A percentile compares a stretch with the other conserved stretches of the same genome.
These are phyloP conservation scores for Cataglyphis altisquamis DNA, from an alignment of 2,888 invertebrate genomes.

Conservation along the genomic window DNA sequence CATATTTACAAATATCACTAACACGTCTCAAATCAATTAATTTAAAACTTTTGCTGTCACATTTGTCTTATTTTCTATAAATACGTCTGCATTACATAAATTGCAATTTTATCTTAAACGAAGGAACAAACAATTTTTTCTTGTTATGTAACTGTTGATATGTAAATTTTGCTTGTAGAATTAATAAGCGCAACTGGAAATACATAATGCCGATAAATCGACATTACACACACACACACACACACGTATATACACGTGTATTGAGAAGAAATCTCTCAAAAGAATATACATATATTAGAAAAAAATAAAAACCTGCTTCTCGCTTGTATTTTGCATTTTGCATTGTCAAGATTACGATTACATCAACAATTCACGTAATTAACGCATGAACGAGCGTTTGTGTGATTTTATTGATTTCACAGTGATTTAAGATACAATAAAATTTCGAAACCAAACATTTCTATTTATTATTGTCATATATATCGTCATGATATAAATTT, in stretches of 20 bases:
- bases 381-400: conserved; percentile 24
- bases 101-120: neutral
- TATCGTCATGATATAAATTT: neutral
- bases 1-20: neutral
- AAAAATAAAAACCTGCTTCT: conserved; percentile 10
- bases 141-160: neutral
- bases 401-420: conserved; percentile 51
- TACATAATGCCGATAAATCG: neutral
- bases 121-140: neutral
- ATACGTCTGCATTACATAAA: neutral
- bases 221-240: neutral
- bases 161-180: neutral
- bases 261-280: neutral
- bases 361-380: conserved; percentile 38
- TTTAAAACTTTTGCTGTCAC: neutral
- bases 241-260: neutral
- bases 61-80: conserved; percentile 1
- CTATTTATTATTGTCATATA: neutral
- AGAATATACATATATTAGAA: neutral
- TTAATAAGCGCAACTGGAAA: neutral
- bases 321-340: conserved; percentile 58
- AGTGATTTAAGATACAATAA: conserved; percentile 16
- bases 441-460: conserved; percentile 19
- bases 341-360: conserved; percentile 2
- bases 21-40: neutral